Conservation (phyloP, 2,113 vertebrate species). For the Zosterops lateralis region DNA sequence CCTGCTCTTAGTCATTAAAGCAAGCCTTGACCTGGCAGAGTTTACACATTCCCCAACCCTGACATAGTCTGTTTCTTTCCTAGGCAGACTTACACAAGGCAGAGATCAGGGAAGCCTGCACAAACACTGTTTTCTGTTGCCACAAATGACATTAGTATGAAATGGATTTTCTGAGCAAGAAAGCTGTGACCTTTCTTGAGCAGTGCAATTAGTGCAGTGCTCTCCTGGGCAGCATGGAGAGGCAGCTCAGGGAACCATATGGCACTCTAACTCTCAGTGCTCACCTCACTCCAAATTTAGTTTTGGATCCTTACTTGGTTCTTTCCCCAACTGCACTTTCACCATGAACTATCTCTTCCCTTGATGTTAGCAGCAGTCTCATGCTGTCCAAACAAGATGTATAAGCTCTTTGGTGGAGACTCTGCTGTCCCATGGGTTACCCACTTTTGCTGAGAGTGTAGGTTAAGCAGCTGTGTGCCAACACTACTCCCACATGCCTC, state of each 20-base stretch:
- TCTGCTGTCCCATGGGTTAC: background rate
- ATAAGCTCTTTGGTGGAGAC: background rate
- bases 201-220: background rate
- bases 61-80: background rate
- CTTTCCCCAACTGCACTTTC: background rate
- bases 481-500: background rate
- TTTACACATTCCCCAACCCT: background rate
- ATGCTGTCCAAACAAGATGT: background rate
- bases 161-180: background rate
- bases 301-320: background rate
- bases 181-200: background rate
- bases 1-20: background rate
- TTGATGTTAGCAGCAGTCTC: background rate
- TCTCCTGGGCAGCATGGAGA: background rate
- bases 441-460: background rate
- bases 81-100: background rate
- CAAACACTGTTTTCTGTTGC: background rate
- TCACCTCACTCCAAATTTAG: background rate
- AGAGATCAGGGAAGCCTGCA: background rate
- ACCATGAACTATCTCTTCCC: accelerated
- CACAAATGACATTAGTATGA: background rate
- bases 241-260: accelerated
- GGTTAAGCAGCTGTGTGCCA: background rate
- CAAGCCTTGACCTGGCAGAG: background rate
- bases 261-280: background rate